These are phyloP conservation scores for Nycticorax nycticorax DNA, from an alignment of 2,113 vertebrate species.

Conservation along the genomic window DNA sequence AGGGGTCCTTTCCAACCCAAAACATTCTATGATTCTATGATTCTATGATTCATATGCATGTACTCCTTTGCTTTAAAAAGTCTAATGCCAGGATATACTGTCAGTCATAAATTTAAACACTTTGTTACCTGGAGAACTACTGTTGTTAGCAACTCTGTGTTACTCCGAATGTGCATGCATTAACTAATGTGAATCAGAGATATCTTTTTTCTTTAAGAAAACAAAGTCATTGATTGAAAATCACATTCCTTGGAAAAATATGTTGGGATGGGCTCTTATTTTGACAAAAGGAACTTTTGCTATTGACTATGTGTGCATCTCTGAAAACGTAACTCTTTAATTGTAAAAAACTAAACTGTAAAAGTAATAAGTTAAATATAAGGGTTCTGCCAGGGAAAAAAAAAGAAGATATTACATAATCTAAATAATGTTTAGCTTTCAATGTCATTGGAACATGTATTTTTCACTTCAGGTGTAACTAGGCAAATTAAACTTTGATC, in stretches of 20 bases:
- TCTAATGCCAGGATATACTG: background rate
- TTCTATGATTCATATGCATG: too few relatives aligned
- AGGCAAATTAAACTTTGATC: background rate
- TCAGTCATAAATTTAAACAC: background rate
- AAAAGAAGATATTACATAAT: background rate
- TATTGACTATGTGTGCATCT: background rate
- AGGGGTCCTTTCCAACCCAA: too few relatives aligned
- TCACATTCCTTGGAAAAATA: background rate
- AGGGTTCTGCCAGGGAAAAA: background rate
- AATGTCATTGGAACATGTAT: background rate
- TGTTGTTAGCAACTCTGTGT: background rate
- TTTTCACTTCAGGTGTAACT: background rate
- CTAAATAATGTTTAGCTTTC: background rate
- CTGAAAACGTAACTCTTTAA: background rate
- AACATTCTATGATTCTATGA: too few relatives aligned
- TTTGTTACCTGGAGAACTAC: background rate
- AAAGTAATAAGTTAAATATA: background rate
- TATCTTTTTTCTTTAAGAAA: background rate
- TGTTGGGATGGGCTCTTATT: background rate
- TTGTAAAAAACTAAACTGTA: background rate
- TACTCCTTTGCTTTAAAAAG: background rate
- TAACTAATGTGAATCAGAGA: background rate
- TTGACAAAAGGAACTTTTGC: background rate
- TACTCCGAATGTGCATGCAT: background rate
- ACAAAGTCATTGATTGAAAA: background rate